These are phyloP conservation scores for Podocnemis expansa DNA, from an alignment of 2,113 vertebrate species.

Conservation along the genomic window DNA sequence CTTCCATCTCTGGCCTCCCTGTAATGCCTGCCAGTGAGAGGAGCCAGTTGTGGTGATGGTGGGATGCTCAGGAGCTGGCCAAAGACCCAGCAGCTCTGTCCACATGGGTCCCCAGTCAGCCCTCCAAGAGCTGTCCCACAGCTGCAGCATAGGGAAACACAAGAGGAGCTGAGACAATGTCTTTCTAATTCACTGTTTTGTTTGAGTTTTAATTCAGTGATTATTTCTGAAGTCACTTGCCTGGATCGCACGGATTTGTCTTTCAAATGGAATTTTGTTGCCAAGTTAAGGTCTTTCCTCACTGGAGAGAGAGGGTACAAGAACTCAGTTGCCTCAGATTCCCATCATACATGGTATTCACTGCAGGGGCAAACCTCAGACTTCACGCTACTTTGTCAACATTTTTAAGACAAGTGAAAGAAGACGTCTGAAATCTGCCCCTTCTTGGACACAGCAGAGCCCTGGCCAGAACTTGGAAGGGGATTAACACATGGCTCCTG, in stretches of 20 bases:
- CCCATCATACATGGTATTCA: background rate
- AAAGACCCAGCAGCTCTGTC: background rate
- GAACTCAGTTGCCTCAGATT: background rate
- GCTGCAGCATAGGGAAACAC: background rate
- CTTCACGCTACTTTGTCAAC: background rate
- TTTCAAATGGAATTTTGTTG: background rate
- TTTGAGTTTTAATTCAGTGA: background rate
- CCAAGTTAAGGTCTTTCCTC: background rate
- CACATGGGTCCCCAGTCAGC: background rate
- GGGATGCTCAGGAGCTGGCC: background rate
- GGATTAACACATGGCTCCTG: background rate
- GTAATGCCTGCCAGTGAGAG: background rate
- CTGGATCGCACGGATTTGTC: background rate
- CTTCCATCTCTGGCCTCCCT: rapidly evolving
- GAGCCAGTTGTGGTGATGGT: background rate
- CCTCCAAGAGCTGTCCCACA: background rate
- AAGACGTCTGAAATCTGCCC: background rate
- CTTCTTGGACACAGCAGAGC: background rate
- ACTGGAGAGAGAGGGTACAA: background rate
- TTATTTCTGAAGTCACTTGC: background rate
- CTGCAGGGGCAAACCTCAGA: background rate
- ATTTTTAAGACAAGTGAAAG: background rate
- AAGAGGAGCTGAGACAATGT: background rate
- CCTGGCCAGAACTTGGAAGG: background rate
- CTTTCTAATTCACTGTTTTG: background rate